Evolutionary conservation across 2,797 vertebrate genomes (phyloP), one percentile per base, ranked within the genome.

Genomic region (Myripristis jacobus): DNA sequence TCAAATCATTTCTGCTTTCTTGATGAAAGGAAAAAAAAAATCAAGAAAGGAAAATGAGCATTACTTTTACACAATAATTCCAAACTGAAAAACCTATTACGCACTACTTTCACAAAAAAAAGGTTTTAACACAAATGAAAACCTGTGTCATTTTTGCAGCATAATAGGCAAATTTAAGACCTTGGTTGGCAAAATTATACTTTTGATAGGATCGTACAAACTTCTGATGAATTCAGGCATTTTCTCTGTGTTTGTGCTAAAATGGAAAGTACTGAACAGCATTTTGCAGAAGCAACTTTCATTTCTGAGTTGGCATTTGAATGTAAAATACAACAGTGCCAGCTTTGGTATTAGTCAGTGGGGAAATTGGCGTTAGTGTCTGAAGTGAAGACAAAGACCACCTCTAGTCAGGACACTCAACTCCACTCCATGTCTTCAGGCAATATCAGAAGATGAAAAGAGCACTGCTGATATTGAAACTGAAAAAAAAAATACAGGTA

Each of bases 371-470:
- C 72, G 69, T 71, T 22, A 21, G 55, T 25, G 44, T 43, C 69
- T 54, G 60, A 75, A 78, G 65, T 6, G n/a, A 52, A 75, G 66
- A 74, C 64, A 64, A 41, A 75, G 69, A 79, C 75, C 76, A 69
- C 72, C 75, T 29, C 50, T 53, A 59, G 27, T 57, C 27, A 12
- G 66, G 72, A 78, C 64, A 44, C 56, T 70, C 53, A 80, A 80
- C 77, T 80, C 55, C 46, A 67, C 56, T 36, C 6, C 56, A 56
- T 77, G 66, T 83, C 86, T 70, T 68, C 61, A 52, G 82, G 82
- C 75, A 48, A 80, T 46, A 71, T 63, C 43, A 70, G 24, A 56
- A 82, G 69, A 89, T 87, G 56, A 91, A 86, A 89, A 43, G 81
- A 71, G 72, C 70, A 47, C 18, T 5, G 10, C 12, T 44, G 79